Percentiles rank a stretch among this genome's conserved stretches.
phyloP scores from a whole-genome alignment of 2,888 invertebrate genomes.

The Athetis lepigone region DNA sequence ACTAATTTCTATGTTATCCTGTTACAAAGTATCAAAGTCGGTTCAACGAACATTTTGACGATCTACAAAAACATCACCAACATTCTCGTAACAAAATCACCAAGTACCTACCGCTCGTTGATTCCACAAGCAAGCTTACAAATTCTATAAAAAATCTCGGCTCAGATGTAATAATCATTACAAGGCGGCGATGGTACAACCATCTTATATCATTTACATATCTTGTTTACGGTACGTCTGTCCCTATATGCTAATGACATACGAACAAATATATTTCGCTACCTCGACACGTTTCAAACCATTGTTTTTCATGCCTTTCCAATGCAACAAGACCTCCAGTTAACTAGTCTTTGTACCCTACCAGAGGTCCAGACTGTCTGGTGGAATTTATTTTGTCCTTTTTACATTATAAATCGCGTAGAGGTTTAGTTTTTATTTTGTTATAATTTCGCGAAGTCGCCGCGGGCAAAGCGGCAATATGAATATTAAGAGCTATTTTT shows the following conservation, averaged over 20 bases:
- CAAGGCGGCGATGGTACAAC: slow-evolving; percentile 65
- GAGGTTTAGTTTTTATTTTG: slow-evolving; percentile 85
- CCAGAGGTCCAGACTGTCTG: slow-evolving; percentile 67
- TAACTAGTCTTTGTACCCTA: slow-evolving; percentile 1
- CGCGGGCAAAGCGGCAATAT: slow-evolving; percentile 83
- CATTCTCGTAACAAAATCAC: slow-evolving; percentile 27
- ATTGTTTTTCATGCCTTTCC: slow-evolving; percentile 76
- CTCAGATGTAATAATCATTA: slow-evolving; percentile 70
- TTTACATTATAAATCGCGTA: slow-evolving; percentile 84
- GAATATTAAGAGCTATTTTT: slow-evolving; percentile 85
- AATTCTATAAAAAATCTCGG: slow-evolving; percentile 64
- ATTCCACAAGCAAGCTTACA: slow-evolving; percentile 40
- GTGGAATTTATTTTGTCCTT: slow-evolving; percentile 73
- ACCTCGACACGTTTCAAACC: slow-evolving; percentile 71
- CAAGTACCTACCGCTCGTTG: slow-evolving; percentile 19
- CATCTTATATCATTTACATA: slow-evolving; percentile 82
- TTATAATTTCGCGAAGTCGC: slow-evolving; percentile 88
- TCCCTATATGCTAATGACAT: slow-evolving; percentile 83
- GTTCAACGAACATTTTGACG: neutral
- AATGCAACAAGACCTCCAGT: slow-evolving; percentile 61
- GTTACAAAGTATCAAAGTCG: too few relatives aligned
- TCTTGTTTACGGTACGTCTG: slow-evolving; percentile 83
- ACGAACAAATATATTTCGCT: slow-evolving; percentile 83
- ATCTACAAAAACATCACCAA: slow-evolving; percentile 4
- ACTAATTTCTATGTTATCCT: neutral